These are phyloP conservation scores for Enoplosus armatus DNA, from an alignment of 2,797 vertebrate species.

Conservation along the genomic window DNA sequence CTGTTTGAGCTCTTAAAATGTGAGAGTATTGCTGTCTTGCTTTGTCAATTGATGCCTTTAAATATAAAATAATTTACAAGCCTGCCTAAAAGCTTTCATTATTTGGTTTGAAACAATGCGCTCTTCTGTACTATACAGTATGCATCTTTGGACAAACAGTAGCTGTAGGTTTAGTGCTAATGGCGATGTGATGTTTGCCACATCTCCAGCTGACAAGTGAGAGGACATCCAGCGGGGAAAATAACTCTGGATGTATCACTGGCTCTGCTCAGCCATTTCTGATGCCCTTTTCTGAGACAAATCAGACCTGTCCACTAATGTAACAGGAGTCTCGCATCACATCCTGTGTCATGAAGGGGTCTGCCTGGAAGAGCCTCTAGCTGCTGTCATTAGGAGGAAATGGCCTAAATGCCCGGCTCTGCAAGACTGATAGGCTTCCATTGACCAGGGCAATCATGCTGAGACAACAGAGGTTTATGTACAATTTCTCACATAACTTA, in stretches of 20 bases:
- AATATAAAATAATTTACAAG: conserved; percentile 8
- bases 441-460: conserved; percentile 47
- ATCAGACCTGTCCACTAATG: conserved; percentile 72
- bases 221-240: conserved; percentile 63
- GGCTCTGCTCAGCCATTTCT: conserved; percentile 50
- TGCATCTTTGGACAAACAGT: not conserved
- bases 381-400: conserved; percentile 77
- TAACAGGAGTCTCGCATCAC: conserved; percentile 72
- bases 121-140: not conserved
- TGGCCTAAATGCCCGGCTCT: conserved; percentile 55
- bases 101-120: not conserved
- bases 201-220: conserved; percentile 70
- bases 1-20: conserved; percentile 16
- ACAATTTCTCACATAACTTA: conserved; percentile 33
- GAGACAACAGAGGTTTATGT: conserved; percentile 47
- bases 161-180: conserved; percentile 46
- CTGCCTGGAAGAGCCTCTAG: conserved; percentile 65
- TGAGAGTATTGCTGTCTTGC: not conserved
- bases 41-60: conserved; percentile 6
- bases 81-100: not conserved
- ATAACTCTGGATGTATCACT: conserved; percentile 67
- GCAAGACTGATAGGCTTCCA: conserved; percentile 66
- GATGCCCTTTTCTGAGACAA: conserved; percentile 79
- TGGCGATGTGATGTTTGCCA: conserved; percentile 61
- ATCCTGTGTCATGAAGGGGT: conserved; percentile 60